Evolutionary conservation across 2,113 vertebrate genomes (phyloP).

Genomic region (Marmota flaviventris): DNA sequence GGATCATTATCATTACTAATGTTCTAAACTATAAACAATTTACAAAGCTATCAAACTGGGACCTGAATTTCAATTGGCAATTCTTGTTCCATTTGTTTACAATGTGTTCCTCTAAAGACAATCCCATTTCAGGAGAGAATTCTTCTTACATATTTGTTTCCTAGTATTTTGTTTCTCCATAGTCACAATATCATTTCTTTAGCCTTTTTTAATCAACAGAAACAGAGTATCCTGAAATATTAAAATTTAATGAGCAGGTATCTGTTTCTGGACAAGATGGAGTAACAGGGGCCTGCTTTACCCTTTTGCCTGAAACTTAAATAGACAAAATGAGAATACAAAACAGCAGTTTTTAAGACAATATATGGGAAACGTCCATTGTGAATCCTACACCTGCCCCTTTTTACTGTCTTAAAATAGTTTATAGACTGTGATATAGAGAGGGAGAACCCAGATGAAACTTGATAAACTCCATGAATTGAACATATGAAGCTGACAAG

Average conservation of each 20-base stretch:
- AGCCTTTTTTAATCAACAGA: conserved; percentile 35
- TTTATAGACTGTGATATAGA: background rate
- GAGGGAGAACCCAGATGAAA: background rate
- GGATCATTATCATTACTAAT: background rate
- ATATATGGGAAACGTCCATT: background rate
- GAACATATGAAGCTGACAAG: background rate
- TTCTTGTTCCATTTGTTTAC: background rate
- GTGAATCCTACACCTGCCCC: background rate
- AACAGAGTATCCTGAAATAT: background rate
- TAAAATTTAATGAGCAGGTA: conserved; percentile 14
- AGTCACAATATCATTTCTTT: conserved; percentile 7
- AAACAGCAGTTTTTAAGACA: conserved; percentile 15
- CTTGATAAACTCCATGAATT: background rate
- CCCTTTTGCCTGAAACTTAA: background rate
- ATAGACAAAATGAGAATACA: background rate
- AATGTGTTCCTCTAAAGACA: conserved; percentile 29
- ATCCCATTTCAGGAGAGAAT: background rate
- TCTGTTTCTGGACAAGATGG: conserved; percentile 5
- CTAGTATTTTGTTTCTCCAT: conserved; percentile 52
- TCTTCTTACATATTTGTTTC: conserved; percentile 34
- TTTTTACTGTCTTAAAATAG: background rate
- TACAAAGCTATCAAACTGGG: conserved; percentile 32
- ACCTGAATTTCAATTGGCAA: conserved; percentile 41
- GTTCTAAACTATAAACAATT: conserved; percentile 37
- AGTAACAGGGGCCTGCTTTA: background rate